Conservation (phyloP, 2,888 invertebrate genomes). For the Yponomeuta evonymella region DNA sequence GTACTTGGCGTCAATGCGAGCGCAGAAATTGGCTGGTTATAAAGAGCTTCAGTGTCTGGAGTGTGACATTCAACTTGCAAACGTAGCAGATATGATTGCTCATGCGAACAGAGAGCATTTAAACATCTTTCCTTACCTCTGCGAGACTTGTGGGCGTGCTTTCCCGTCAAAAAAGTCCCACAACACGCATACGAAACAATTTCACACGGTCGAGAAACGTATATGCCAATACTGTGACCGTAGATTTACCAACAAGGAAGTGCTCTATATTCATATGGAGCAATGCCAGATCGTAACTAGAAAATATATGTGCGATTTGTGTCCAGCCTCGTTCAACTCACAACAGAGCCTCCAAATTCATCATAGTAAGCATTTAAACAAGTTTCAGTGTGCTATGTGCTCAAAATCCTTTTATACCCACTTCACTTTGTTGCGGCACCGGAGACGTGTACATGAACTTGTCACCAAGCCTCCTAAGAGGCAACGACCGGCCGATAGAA, state of each 20-base stretch:
- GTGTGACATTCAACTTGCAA: neutral
- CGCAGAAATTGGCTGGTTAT: neutral
- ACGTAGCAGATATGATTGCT: neutral
- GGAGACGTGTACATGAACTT: neutral
- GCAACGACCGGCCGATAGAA: neutral
- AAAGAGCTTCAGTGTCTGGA: neutral
- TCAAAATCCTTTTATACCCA: neutral
- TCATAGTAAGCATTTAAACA: neutral
- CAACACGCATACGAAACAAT: neutral
- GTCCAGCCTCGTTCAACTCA: constrained; percentile 4
- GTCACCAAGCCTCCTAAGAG: neutral
- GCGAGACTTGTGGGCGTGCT: neutral
- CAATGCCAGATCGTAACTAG: neutral
- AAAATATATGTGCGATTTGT: neutral
- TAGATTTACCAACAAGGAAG: neutral
- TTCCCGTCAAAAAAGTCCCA: neutral
- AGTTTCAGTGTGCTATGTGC: neutral
- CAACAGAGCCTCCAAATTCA: neutral
- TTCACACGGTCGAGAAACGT: neutral
- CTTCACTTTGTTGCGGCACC: neutral
- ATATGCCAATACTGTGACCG: neutral
- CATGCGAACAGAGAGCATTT: constrained; percentile 7
- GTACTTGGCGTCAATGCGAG: constrained; percentile 34
- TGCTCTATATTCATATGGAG: neutral
- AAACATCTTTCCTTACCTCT: neutral